Percentiles rank a stretch among this genome's conserved stretches.
phyloP scores from a whole-genome alignment of 2,797 vertebrate genomes.

The Cheirogaleus major region DNA sequence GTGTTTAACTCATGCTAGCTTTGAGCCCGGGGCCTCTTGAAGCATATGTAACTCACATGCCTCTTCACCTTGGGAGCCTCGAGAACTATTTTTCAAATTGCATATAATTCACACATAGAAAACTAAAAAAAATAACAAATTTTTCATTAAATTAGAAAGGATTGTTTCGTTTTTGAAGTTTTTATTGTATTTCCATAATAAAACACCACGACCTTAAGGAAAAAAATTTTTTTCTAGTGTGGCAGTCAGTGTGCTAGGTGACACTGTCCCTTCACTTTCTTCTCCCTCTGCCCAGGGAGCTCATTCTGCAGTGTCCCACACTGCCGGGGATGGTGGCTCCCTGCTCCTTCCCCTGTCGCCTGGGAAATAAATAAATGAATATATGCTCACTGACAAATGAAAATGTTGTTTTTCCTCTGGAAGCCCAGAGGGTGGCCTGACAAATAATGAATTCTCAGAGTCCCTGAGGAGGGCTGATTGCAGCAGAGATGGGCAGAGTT shows the following conservation, averaged over 20 bases:
- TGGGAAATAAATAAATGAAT: constrained; percentile 62
- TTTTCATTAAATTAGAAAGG: no score
- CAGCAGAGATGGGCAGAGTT: constrained; percentile 64
- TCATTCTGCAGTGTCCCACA: constrained; percentile 62
- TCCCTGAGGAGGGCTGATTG: constrained; percentile 56
- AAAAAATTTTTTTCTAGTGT: no score
- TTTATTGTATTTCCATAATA: no score
- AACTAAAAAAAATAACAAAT: no score
- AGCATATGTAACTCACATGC: no score
- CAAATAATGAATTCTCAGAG: constrained; percentile 71
- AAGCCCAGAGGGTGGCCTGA: constrained; percentile 72
- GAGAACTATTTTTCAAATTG: no score
- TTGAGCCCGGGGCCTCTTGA: no score
- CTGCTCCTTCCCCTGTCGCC: constrained; percentile 66
- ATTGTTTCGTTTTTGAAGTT: no score
- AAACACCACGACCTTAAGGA: no score
- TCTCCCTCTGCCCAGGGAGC: neutral
- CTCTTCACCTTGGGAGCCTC: no score
- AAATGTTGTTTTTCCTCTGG: constrained; percentile 79
- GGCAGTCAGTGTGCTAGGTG: neutral
- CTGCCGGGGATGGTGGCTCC: constrained; percentile 70
- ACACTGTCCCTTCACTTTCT: neutral
- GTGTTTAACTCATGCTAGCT: no score
- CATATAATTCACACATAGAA: no score
- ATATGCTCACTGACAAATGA: constrained; percentile 73